A percentile compares a stretch with the other conserved stretches of the same genome.
Evolutionary conservation across 1,140 invertebrate species (phyloP).

Genomic region (Portunus trituberculatus): DNA sequence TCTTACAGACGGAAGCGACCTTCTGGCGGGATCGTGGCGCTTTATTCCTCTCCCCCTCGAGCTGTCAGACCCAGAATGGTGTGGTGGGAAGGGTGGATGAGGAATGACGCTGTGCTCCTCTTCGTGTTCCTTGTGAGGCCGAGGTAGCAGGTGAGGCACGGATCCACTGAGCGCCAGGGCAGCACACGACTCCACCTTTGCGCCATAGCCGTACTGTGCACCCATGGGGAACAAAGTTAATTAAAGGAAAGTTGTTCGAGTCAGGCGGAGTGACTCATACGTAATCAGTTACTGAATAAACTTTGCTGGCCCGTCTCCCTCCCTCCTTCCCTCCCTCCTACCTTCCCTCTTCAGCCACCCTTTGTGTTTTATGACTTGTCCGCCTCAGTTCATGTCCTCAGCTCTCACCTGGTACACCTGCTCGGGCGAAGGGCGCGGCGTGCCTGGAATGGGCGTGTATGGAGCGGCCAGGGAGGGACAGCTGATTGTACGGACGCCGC

Average conservation of each 20-base stretch:
- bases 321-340: too few species aligned
- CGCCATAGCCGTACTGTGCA: neutral
- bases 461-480: neutral
- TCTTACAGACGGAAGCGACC: neutral
- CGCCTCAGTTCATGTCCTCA: too few species aligned
- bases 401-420: neutral
- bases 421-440: neutral
- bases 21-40: neutral
- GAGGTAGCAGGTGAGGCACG: neutral
- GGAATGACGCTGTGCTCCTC: neutral
- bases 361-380: too few species aligned
- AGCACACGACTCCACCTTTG: neutral
- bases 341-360: too few species aligned
- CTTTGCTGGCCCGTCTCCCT: too few species aligned
- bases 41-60: neutral
- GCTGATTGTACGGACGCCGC: neutral
- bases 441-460: neutral
- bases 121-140: neutral
- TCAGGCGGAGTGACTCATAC: too few species aligned
- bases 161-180: neutral
- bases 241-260: too few species aligned
- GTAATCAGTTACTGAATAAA: too few species aligned
- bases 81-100: neutral
- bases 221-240: neutral
- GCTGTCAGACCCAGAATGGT: neutral